Evolutionary conservation across 2,797 vertebrate species (phyloP).

Genomic region (Phoxinus dragarum): DNA sequence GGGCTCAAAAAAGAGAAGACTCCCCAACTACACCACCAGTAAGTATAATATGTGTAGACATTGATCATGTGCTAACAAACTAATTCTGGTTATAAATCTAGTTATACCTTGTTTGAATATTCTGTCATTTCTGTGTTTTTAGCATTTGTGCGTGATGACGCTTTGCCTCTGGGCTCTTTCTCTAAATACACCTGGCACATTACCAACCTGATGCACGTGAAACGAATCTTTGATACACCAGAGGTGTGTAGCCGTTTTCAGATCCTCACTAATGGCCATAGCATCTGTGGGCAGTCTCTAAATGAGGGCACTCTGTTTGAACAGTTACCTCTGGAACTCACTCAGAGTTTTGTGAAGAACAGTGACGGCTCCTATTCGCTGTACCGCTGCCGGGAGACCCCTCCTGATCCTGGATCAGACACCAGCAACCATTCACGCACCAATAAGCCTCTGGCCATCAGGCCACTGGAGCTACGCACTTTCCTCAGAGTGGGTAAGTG

Average conservation of each 20-base stretch:
- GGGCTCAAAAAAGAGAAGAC: conserved; percentile 87
- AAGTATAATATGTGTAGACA: not conserved
- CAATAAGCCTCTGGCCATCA: conserved; percentile 84
- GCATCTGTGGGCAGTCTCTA: not conserved
- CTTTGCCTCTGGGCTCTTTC: conserved; percentile 85
- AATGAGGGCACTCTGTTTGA: not conserved
- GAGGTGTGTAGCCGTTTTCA: conserved; percentile 75
- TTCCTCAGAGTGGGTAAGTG: conserved; percentile 92
- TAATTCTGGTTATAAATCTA: not conserved
- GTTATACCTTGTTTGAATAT: conserved; percentile 42
- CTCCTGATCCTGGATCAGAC: conserved; percentile 78
- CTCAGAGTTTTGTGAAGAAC: conserved; percentile 90
- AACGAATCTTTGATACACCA: conserved; percentile 90
- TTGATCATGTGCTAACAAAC: not conserved
- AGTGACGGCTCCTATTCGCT: conserved; percentile 85
- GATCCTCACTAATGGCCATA: not conserved
- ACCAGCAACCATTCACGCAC: conserved; percentile 56
- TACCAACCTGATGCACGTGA: conserved; percentile 88
- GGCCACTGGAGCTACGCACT: conserved; percentile 90
- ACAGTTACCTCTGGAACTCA: conserved; percentile 89
- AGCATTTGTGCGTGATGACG: conserved; percentile 86
- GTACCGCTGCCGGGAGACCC: conserved; percentile 83
- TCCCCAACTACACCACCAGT: conserved; percentile 91
- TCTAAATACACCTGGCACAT: conserved; percentile 95
- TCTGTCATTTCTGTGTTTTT: conserved; percentile 46